These are phyloP conservation scores for Gobio occitaniae DNA, from an alignment of 2,797 vertebrate species.

Conservation along the genomic window DNA sequence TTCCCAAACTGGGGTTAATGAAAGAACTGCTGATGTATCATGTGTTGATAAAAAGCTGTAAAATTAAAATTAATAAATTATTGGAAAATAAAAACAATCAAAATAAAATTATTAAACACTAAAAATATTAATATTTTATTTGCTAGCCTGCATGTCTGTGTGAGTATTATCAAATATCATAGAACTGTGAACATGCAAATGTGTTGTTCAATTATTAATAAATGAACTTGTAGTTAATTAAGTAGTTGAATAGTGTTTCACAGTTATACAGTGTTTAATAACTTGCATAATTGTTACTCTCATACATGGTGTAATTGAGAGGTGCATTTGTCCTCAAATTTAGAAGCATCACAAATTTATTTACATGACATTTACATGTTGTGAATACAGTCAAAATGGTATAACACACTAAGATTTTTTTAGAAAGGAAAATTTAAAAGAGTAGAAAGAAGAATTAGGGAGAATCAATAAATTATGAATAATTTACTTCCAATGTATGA, in stretches of 20 bases:
- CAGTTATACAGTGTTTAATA: not conserved
- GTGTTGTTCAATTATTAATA: not conserved
- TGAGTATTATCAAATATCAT: not conserved
- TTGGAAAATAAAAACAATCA: not conserved
- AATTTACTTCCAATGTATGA: too few relatives aligned
- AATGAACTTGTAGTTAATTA: not conserved
- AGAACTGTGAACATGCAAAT: not conserved
- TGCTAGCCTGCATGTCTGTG: not conserved
- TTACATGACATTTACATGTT: too few relatives aligned
- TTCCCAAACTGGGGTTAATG: not conserved
- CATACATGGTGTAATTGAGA: too few relatives aligned
- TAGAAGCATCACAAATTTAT: too few relatives aligned
- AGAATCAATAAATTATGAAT: not conserved
- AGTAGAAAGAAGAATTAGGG: not conserved
- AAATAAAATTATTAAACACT: not conserved
- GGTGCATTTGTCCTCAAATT: too few relatives aligned
- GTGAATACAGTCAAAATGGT: too few relatives aligned
- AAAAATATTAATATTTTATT: not conserved
- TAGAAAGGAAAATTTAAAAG: not conserved
- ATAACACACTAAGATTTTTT: too few relatives aligned
- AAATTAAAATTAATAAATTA: not conserved
- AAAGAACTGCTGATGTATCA: not conserved
- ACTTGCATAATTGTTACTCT: not conserved
- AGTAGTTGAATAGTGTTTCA: not conserved
- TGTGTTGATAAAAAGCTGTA: not conserved